Conservation (phyloP, 2,888 invertebrate species). For the Zhengitettix transpicula region DNA sequence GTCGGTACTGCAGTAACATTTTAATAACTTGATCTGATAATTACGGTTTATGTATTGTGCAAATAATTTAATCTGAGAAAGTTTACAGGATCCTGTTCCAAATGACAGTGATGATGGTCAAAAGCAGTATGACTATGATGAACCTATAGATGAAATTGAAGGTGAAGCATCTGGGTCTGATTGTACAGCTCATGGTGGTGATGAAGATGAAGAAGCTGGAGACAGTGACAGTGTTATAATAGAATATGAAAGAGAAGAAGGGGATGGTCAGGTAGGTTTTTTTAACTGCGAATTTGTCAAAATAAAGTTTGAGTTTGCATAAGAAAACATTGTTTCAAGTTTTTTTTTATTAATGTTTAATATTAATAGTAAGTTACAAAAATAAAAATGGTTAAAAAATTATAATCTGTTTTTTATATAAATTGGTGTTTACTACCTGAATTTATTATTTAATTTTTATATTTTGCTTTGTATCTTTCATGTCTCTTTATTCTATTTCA, state of each 20-base stretch:
- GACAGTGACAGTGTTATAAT: constrained; percentile 28
- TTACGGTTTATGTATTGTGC: not conserved
- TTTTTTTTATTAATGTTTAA: no score
- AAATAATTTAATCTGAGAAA: not conserved
- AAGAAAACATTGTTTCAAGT: no score
- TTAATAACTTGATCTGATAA: no score
- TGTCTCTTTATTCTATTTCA: no score
- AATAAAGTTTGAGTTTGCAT: no score
- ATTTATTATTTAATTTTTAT: no score
- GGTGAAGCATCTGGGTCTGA: not conserved
- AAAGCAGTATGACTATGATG: constrained; percentile 8
- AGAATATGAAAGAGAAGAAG: constrained; percentile 47
- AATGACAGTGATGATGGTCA: constrained; percentile 5
- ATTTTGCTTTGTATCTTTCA: no score
- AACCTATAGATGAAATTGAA: constrained; percentile 1
- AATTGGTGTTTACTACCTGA: no score
- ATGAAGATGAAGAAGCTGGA: constrained; percentile 6
- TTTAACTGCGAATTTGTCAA: constrained; percentile 10
- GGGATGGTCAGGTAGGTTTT: constrained; percentile 48
- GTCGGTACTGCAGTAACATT: no score
- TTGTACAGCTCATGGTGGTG: not conserved
- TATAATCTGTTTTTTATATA: no score
- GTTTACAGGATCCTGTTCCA: constrained; percentile 1
- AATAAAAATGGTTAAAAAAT: no score
- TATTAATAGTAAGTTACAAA: no score